Percentiles rank a stretch among this genome's conserved stretches.
These are phyloP conservation scores for Polypterus bichir DNA, from an alignment of 2,113 vertebrate genomes.

Conservation along the genomic window DNA sequence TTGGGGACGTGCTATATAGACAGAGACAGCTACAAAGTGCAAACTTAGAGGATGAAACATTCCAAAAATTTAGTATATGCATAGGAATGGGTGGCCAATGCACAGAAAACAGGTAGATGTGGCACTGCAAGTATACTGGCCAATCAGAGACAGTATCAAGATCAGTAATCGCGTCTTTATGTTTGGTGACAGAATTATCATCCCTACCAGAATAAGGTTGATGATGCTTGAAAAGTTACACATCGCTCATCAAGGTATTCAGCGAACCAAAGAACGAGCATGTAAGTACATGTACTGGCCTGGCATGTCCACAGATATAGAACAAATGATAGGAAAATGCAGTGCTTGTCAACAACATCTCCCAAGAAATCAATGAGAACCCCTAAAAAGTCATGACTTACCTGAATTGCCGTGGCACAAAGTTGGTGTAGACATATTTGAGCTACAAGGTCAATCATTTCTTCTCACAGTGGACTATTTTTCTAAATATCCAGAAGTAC, in stretches of 20 bases:
- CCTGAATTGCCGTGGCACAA: conserved; percentile 15
- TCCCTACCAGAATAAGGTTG: not conserved
- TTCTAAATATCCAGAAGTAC: conserved; percentile 10
- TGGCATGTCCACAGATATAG: not conserved
- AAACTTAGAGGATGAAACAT: not conserved
- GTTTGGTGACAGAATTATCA: conserved; percentile 4
- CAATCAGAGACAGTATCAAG: conserved; percentile 8
- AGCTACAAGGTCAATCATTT: conserved; percentile 1
- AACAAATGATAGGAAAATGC: conserved; percentile 1
- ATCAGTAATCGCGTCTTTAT: not conserved
- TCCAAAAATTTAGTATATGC: not conserved
- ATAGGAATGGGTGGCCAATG: conserved; percentile 1
- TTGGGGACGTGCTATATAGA: not conserved
- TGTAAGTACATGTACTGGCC: conserved; percentile 6
- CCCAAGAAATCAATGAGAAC: not conserved
- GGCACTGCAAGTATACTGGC: conserved; percentile 1
- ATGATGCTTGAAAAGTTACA: conserved; percentile 1
- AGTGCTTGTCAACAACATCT: not conserved
- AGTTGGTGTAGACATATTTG: too few species aligned
- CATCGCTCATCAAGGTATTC: not conserved
- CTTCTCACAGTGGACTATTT: conserved; percentile 21
- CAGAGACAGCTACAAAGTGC: not conserved
- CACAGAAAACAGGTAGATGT: not conserved
- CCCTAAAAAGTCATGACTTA: conserved; percentile 7
- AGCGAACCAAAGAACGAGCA: conserved; percentile 1